Evolutionary conservation across 2,113 vertebrate species (phyloP), one percentile per base, ranked within the genome.

Genomic region (Seriola dumerili): DNA sequence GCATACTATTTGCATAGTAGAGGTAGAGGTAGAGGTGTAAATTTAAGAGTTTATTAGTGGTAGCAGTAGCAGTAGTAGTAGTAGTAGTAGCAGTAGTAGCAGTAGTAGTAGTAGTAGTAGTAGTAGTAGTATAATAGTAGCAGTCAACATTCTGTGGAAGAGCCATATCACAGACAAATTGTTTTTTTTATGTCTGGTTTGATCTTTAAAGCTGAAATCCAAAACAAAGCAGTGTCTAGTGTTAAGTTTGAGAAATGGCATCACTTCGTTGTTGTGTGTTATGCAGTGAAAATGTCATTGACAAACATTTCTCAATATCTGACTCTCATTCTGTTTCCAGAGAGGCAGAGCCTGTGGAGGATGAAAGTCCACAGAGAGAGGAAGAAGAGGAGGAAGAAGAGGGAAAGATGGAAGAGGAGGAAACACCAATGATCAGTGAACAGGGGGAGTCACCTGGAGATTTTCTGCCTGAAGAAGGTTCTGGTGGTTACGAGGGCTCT

Each of bases 401-500:
- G 4, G 19, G 25, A 29, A 29, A 64, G 48, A 25, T 42, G 63
- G 63, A 77, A 10, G 68, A 85, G 16, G 72, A 85, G 1, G 72
- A 80, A 34, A 13, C 12, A 1, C 67, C 34, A 0, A 2, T 67
- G 46, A n/a, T 0, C 3, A 5, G 6, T 57, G 79, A 89, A 14
- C 48, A 87, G 4, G 65, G 44, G 3, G 80, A 89, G 82, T 74
- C 64, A 12, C 50, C 67, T 75, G 3, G 4, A 17, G 0, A 9
- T 5, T 44, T 29, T 21, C 23, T 9, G 36, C 5, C 17, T 2
- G 89, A 88, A 8, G 85, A 89, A 1, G 86, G 88, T 11, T 94
- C 92, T 70, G 93, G 86, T 46, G 8, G 6, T 48, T 85, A 58
- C 57, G 93, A 92, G 76, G 90, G 92, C 16, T 94, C 87, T 81